Conservation (phyloP, 2,888 invertebrate species). For the Platycheirus rosarum region DNA sequence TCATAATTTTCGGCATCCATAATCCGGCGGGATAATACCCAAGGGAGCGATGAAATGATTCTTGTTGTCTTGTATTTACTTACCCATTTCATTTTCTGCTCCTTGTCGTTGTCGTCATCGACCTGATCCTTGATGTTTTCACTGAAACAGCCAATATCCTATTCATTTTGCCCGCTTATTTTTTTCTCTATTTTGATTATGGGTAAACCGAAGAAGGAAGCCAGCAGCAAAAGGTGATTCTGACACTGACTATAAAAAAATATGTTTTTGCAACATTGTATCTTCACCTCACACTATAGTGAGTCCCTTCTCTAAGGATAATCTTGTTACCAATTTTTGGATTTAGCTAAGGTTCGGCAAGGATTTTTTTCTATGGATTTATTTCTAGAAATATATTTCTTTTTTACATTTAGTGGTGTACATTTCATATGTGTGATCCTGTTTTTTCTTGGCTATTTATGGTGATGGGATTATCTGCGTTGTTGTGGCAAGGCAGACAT, state of each 20-base stretch:
- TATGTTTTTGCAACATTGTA: slow-evolving; percentile 39
- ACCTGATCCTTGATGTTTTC: slow-evolving; percentile 53
- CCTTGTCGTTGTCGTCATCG: background rate
- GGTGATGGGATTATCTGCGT: slow-evolving; percentile 65
- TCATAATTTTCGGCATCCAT: slow-evolving; percentile 71
- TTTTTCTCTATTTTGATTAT: slow-evolving; percentile 65
- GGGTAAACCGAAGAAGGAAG: slow-evolving; percentile 9
- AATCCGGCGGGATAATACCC: slow-evolving; percentile 71
- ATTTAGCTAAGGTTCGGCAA: slow-evolving; percentile 36
- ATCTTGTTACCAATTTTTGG: slow-evolving; percentile 70
- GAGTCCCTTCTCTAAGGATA: slow-evolving; percentile 52
- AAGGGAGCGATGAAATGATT: slow-evolving; percentile 32
- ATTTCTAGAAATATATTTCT: slow-evolving; percentile 20
- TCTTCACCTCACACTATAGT: no score
- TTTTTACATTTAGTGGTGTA: slow-evolving; percentile 29
- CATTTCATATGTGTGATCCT: slow-evolving; percentile 60
- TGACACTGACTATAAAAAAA: slow-evolving; percentile 19
- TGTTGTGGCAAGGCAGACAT: slow-evolving; percentile 33
- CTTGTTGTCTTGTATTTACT: slow-evolving; percentile 42
- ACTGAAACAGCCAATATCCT: slow-evolving; percentile 70
- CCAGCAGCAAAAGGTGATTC: slow-evolving; percentile 35
- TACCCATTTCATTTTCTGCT: background rate
- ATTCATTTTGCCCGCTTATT: slow-evolving; percentile 69
- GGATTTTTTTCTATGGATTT: slow-evolving; percentile 33
- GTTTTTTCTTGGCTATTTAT: slow-evolving; percentile 54